Evolutionary conservation across 2,113 vertebrate species (phyloP).

Genomic region (Anthoscopus minutus): DNA sequence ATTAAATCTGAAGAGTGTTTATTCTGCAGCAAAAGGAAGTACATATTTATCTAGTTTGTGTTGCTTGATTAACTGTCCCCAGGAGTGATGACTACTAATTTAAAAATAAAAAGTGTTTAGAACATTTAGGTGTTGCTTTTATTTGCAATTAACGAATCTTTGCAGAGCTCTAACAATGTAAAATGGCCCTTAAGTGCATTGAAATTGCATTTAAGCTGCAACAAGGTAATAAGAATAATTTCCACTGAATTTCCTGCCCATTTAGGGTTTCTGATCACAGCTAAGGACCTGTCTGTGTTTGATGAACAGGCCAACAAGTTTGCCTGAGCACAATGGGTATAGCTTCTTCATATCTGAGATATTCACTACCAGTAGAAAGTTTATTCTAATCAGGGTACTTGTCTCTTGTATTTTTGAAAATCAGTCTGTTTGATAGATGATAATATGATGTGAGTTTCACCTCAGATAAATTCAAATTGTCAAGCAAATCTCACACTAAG

Average conservation of each 20-base stretch:
- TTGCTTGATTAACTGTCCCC: not conserved
- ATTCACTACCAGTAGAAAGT: not conserved
- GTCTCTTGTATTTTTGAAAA: not conserved
- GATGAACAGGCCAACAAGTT: not conserved
- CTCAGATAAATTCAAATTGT: conserved; percentile 61
- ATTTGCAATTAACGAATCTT: not conserved
- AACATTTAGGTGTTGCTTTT: not conserved
- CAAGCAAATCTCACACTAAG: conserved; percentile 30
- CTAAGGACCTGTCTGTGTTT: not conserved
- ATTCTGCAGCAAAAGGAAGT: not conserved
- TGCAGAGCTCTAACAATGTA: not conserved
- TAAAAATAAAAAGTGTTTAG: not conserved
- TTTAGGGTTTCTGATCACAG: not conserved
- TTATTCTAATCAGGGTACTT: not conserved
- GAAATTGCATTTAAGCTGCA: not conserved
- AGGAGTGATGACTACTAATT: not conserved
- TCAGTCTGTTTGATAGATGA: not conserved
- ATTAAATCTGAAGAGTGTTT: not conserved
- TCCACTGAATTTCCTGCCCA: not conserved
- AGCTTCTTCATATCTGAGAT: not conserved
- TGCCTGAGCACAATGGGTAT: not conserved
- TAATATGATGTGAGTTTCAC: conserved; percentile 30
- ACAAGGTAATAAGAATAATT: not conserved
- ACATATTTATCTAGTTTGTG: not conserved
- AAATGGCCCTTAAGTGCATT: not conserved